Evolutionary conservation across 2,888 invertebrate species (phyloP), one percentile per base, ranked within the genome.

Genomic region (Resseliella maxima): DNA sequence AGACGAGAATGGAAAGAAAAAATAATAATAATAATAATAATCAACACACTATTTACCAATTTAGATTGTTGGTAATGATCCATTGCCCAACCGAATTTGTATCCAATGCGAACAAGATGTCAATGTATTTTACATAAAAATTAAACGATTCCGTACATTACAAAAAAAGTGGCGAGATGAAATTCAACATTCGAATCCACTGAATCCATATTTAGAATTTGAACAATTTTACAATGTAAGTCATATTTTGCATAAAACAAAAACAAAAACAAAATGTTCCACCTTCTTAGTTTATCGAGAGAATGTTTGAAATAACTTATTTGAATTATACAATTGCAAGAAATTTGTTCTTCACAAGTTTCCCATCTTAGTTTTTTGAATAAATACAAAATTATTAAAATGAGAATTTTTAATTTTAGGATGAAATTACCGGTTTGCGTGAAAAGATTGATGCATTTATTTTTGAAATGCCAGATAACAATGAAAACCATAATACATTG

Each of bases 41-140:
- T n/a, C n/a, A n/a, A n/a, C n/a, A n/a, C n/a, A n/a, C n/a, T n/a
- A n/a, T n/a, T n/a, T n/a, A n/a, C n/a, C n/a, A n/a, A 6, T 87
- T 88, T 86, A 90, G 90, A 87, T 90, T 59, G 89, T 89, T 86
- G 87, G 88, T 50, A 88, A 88, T 87, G 90, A 90, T 88, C 89
- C 89, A 1, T 88, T 90, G 85, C 90, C 90, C 0, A 89, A 90
- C 83, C 88, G 89, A 86, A 89, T 89, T 36, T 90, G 90, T 86
- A 88, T 87, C 59, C 89, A 89, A 86, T 90, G 90, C 86, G 87
- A 88, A 45, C 85, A 85, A 72, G 35, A 72, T 86, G 85, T 86
- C 46, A 24, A 86, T 38, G 35, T 21, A n/a, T 85, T 27, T 81
- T 86, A 72, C 36, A 31, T 85, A 24, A 31, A n/a, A 85, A 41